These are phyloP conservation scores for Drosophila falleni DNA, from an alignment of 2,888 invertebrate species.

Conservation along the genomic window DNA sequence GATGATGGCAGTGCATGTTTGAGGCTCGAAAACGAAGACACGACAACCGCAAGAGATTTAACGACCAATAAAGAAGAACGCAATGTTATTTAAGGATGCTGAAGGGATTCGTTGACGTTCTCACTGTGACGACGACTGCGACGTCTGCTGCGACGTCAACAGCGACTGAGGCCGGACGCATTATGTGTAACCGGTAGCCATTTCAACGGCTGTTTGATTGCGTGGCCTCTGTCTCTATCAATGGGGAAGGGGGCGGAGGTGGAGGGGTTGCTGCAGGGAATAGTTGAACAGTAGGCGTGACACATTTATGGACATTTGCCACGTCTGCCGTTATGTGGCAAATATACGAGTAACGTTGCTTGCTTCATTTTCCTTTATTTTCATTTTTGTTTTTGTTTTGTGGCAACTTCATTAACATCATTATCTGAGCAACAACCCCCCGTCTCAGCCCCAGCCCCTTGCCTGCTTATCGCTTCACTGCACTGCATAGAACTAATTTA, in stretches of 20 bases:
- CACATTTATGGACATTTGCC: slow-evolving; percentile 72
- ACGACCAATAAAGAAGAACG: slow-evolving; percentile 81
- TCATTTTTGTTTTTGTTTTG: slow-evolving; percentile 16
- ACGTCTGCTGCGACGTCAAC: slow-evolving; percentile 3
- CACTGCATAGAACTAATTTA: slow-evolving; percentile 12
- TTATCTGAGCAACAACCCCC: slow-evolving; percentile 39
- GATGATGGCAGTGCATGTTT: slow-evolving; percentile 27
- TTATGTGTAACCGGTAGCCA: slow-evolving; percentile 80
- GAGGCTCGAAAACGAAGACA: slow-evolving; percentile 56
- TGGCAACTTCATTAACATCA: slow-evolving; percentile 70
- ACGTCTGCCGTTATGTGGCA: slow-evolving; percentile 64
- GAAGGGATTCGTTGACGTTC: slow-evolving; percentile 56
- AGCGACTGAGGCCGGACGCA: slow-evolving; percentile 60
- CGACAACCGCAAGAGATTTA: slow-evolving; percentile 81
- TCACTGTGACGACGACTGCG: slow-evolving; percentile 27
- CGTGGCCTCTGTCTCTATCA: slow-evolving; percentile 28
- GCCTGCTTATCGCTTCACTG: not conserved
- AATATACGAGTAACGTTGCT: slow-evolving; percentile 59
- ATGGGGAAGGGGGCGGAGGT: not conserved
- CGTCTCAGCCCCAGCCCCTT: not conserved
- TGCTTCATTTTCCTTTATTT: not conserved
- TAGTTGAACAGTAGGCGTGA: slow-evolving; percentile 55
- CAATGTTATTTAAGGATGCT: slow-evolving; percentile 79
- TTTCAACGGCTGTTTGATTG: slow-evolving; percentile 76
- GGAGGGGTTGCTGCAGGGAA: slow-evolving; percentile 2